Base-by-base conservation (phyloP, 2,888 invertebrate species). In the Sinhomidia bicolor region DNA sequence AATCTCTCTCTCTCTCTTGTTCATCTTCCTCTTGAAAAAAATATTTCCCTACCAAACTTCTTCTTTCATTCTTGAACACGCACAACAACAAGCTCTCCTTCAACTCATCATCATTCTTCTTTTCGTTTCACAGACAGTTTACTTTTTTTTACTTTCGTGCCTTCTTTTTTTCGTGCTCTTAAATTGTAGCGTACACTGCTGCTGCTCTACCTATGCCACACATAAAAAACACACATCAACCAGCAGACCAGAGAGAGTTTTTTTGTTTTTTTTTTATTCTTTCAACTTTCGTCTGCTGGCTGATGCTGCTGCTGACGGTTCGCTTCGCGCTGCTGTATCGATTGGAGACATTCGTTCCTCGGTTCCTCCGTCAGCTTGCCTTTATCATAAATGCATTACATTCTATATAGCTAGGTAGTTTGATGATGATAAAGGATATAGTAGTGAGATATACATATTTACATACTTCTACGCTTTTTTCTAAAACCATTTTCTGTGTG, bases 281-380 rank as follows among this genome's bases (percentile, higher is more conserved):
- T n/a, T n/a, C n/a, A n/a, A 54, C 65, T 54, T 23, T 79, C 71
- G 71, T 81, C 82, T 78, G 79, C n/a, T n/a, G n/a, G n/a, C n/a
- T n/a, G 89, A 85, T 80, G 79, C 29, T 80, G 79, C n/a, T 74
- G 81, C 57, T 54, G 74, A 71, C 44, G 41, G 44, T n/a, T n/a
- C n/a, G n/a, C n/a, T 74, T 87, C 87, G 87, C 87, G 87, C 87
- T 87, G 86, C 51, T 87, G n/a, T 87, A 87, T 87, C 81, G 87
- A 87, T 87, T 87, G 87, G 79, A 54, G 79, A 57, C 9, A 62
- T 32, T 82, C 44, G 44, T 82, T 68, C 29, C 81, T 81, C 81
- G 81, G 68, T 32, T 71, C 32, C 54, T 85, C 54, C 79, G 65
- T 79, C 65, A 79, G 68, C 76, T 83, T 83, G 54, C 41, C 29